Evolutionary conservation across 2,888 invertebrate genomes (phyloP).

Genomic region (Micoletzkya japonica): DNA sequence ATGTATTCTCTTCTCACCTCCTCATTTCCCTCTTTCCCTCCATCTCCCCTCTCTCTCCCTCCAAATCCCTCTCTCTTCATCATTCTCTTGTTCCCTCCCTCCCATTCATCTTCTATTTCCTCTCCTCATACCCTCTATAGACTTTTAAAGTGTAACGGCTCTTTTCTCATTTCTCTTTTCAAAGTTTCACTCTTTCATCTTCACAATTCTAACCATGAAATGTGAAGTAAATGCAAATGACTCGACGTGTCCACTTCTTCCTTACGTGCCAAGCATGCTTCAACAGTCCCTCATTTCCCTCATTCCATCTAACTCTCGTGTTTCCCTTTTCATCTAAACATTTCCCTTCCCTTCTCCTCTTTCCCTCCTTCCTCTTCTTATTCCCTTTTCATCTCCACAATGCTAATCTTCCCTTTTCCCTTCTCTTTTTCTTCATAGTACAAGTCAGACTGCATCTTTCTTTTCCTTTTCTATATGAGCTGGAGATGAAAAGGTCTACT

Average conservation of each 20-base stretch:
- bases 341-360: slow-evolving; percentile 26
- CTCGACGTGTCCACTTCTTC: no score
- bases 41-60: neutral
- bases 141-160: no score
- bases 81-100: neutral
- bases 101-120: slow-evolving; percentile 1
- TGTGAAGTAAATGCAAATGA: no score
- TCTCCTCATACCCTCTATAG: neutral
- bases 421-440: slow-evolving; percentile 28
- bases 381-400: slow-evolving; percentile 10
- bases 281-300: neutral
- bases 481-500: no score
- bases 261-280: no score
- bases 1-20: neutral
- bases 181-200: neutral
- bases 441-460: neutral
- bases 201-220: no score
- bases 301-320: neutral
- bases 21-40: neutral
- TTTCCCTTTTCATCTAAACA: neutral
- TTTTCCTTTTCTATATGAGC: neutral
- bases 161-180: neutral
- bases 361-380: slow-evolving; percentile 29
- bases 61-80: neutral
- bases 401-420: slow-evolving; percentile 26